Evolutionary conservation across 2,113 vertebrate species (phyloP), one percentile per base, ranked within the genome.

Genomic region (Clarias magur): DNA sequence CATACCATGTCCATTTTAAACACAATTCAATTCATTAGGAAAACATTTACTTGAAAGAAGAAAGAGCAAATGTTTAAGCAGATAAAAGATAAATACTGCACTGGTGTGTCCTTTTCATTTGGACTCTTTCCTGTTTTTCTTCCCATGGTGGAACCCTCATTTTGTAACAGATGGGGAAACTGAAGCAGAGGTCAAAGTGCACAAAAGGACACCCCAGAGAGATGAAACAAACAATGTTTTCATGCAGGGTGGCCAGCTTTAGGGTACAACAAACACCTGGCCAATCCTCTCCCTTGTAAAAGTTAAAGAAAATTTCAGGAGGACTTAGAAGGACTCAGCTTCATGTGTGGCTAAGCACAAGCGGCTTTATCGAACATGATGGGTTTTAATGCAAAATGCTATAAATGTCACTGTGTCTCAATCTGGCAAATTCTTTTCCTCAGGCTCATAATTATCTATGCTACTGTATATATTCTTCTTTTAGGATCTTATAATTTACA

Each of bases 201-300:
- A 89, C 88, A 91, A 88, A 85, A 88, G 88, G 87, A 75, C 79
- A 25, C 80, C 78, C 84, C 72, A 25, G 65, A 85, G 48, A 85
- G 48, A 88, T 86, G 83, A 86, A 89, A 89, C 83, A 84, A 89
- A 86, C 83, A 68, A 56, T 30, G 59, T 54, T 54, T 80, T 81
- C 89, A 89, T 83, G 84, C 88, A 80, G 89, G 25, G 83, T 16
- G 38, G 54, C 73, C 80, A 60, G 88, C 48, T 83, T 82, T 19
- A 75, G 85, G 83, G 19, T 83, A 86, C 54, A 4, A 25, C 34
- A 89, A 88, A 84, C 88, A 88, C 84, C 86, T 89, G 88, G 59
- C 5, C 60, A 56, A 34, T n/a, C 15, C 12, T 62, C n/a, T 62
- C 30, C 76, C 10, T 30, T 23, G 15, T 57, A 38, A 15, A 54